Evolutionary conservation across 2,113 vertebrate species (phyloP).

Genomic region (Dolichallabes microphthalmus): DNA sequence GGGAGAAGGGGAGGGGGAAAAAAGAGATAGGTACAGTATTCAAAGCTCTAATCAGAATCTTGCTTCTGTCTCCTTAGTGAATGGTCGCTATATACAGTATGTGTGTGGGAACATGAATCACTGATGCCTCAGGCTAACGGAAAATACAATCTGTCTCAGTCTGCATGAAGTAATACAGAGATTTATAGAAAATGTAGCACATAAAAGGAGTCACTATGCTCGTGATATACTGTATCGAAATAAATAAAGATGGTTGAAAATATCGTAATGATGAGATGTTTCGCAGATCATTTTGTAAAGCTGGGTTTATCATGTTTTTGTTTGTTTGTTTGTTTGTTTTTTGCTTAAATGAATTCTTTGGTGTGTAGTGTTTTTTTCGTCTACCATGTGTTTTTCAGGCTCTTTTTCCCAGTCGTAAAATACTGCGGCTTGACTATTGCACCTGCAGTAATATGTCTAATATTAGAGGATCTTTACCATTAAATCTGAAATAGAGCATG

Average conservation of each 20-base stretch:
- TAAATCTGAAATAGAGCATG: too few relatives aligned
- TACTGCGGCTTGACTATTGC: too few relatives aligned
- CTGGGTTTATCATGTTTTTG: neutral
- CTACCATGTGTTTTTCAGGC: too few relatives aligned
- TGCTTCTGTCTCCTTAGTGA: conserved; percentile 14
- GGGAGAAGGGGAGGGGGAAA: conserved; percentile 2
- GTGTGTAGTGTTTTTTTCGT: neutral
- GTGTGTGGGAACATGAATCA: conserved; percentile 38
- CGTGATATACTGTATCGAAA: neutral
- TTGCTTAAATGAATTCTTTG: neutral
- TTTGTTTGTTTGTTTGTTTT: too few relatives aligned
- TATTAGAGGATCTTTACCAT: too few relatives aligned
- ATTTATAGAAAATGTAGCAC: neutral
- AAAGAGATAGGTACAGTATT: conserved; percentile 16
- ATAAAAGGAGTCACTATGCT: neutral
- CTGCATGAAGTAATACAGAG: neutral
- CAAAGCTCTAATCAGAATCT: conserved; percentile 53
- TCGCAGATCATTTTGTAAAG: neutral
- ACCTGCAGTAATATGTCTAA: too few relatives aligned
- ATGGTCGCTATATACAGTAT: conserved; percentile 5
- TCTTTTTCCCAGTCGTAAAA: too few relatives aligned
- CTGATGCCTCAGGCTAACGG: neutral
- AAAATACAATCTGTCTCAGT: conserved; percentile 22
- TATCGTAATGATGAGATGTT: neutral
- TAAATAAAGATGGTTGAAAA: neutral